These are phyloP conservation scores for Delia radicum DNA, from an alignment of 1,140 invertebrate genomes.

Conservation along the genomic window DNA sequence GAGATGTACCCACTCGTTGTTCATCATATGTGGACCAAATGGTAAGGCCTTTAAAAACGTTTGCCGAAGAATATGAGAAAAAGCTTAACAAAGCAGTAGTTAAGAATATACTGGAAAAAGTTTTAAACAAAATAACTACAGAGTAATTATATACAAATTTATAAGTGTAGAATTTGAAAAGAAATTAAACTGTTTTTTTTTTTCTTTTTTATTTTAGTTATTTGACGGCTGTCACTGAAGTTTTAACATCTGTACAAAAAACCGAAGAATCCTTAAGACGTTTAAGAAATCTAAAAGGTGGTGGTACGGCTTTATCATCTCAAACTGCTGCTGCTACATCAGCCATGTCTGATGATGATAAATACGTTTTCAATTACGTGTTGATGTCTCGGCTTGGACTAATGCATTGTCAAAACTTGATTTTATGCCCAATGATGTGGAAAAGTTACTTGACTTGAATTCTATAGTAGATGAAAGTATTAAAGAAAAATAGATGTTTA, in stretches of 20 bases:
- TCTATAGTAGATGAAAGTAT: constrained; percentile 47
- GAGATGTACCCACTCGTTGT: constrained; percentile 76
- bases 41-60: constrained; percentile 64
- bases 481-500: constrained; percentile 38
- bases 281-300: constrained; percentile 77
- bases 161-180: not conserved
- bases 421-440: constrained; percentile 41
- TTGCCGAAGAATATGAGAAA: constrained; percentile 61
- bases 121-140: constrained; percentile 66
- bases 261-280: constrained; percentile 90
- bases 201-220: constrained; percentile 64
- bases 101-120: constrained; percentile 59
- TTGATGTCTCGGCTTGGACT: constrained; percentile 74
- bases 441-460: constrained; percentile 38
- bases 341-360: constrained; percentile 80
- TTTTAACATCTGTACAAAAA: constrained; percentile 88
- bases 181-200: not conserved
- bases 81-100: constrained; percentile 60
- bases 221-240: constrained; percentile 76
- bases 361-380: constrained; percentile 83
- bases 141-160: constrained; percentile 61
- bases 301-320: constrained; percentile 49
- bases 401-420: constrained; percentile 42
- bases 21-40: constrained; percentile 76
- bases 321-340: constrained; percentile 52